These are phyloP conservation scores for Pilophorus perplexus DNA, from an alignment of 2,888 invertebrate genomes.

Conservation along the genomic window DNA sequence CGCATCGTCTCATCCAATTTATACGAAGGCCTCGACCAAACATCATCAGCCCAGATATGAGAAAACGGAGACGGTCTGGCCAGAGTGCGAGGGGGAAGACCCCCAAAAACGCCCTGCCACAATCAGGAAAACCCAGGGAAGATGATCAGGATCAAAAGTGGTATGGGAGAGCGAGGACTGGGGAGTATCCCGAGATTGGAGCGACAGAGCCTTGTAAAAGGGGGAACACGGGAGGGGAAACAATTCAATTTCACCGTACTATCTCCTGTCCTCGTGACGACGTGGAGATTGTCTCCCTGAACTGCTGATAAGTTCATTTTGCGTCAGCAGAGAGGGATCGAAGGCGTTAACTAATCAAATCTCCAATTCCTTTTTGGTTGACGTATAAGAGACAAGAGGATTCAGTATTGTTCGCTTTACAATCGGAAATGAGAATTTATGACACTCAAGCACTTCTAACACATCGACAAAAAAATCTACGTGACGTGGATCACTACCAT, in stretches of 20 bases:
- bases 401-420: too few species aligned
- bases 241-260: slow-evolving; percentile 23
- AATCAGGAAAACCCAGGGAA: slow-evolving; percentile 12
- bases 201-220: slow-evolving; percentile 7
- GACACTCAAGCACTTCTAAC: too few species aligned
- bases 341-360: slow-evolving; percentile 20
- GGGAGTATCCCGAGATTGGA: slow-evolving; percentile 18
- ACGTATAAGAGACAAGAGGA: too few species aligned
- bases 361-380: background rate
- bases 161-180: background rate
- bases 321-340: background rate
- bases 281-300: background rate
- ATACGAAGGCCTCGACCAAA: slow-evolving; percentile 14
- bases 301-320: slow-evolving; percentile 21
- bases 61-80: background rate
- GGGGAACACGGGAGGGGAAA: background rate
- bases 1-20: slow-evolving; percentile 13
- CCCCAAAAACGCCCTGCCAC: background rate
- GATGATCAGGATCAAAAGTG: slow-evolving; percentile 25
- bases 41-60: slow-evolving; percentile 23
- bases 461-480: too few species aligned
- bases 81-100: background rate
- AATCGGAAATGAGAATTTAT: too few species aligned
- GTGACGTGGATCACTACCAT: slow-evolving; percentile 14
- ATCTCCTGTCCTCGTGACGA: slow-evolving; percentile 8